A percentile compares a stretch with the other conserved stretches of the same genome.
phyloP scores from a whole-genome alignment of 2,888 invertebrate genomes.

The Drosophila monieri region DNA sequence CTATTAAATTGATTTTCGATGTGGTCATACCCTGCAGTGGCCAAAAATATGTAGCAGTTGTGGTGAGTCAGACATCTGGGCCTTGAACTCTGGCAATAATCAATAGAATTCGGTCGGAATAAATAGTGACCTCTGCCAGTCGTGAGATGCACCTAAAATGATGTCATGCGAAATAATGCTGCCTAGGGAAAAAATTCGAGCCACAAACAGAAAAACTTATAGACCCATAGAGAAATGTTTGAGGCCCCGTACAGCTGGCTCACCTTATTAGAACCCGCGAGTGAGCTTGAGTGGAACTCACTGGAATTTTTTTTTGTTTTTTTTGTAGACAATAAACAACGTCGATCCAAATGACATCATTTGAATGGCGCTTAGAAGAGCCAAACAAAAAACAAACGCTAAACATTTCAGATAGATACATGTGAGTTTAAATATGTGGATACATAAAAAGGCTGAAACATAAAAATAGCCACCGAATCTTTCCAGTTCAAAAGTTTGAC shows the following conservation, averaged over 20 bases:
- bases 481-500: conserved; percentile 17
- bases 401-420: conserved; percentile 27
- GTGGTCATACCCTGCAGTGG: conserved; percentile 14
- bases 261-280: conserved; percentile 8
- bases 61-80: conserved; percentile 46
- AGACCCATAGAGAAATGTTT: conserved; percentile 13
- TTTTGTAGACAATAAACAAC: conserved; percentile 24
- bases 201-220: conserved; percentile 3
- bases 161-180: conserved; percentile 56
- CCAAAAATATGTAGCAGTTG: conserved; percentile 25
- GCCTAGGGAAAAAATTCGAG: conserved; percentile 21
- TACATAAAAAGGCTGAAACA: conserved; percentile 8
- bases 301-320: conserved; percentile 14
- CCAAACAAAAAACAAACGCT: conserved; percentile 45
- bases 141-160: conserved; percentile 57
- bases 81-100: conserved; percentile 65
- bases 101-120: conserved; percentile 45
- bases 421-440: conserved; percentile 1
- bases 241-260: conserved; percentile 13
- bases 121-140: conserved; percentile 22
- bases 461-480: conserved; percentile 21
- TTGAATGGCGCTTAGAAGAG: conserved; percentile 37
- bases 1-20: conserved; percentile 29
- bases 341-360: conserved; percentile 65
- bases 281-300: conserved; percentile 39